A percentile compares a stretch with the other conserved stretches of the same genome.
Evolutionary conservation across 2,113 vertebrate species (phyloP).

Genomic region (Siphamia tubifer): DNA sequence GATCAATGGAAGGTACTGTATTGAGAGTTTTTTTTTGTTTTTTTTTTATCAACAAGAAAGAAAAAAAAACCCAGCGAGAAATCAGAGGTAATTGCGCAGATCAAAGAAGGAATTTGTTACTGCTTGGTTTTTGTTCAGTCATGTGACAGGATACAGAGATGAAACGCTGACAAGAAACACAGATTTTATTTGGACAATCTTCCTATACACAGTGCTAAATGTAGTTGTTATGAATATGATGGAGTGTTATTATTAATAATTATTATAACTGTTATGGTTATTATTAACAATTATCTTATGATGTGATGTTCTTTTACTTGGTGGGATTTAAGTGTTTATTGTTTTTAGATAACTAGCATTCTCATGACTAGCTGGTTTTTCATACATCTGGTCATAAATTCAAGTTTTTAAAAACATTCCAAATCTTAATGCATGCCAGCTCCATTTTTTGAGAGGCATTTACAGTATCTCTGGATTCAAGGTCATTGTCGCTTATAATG

Average conservation of each 20-base stretch:
- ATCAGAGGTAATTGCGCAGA: slow-evolving; percentile 10
- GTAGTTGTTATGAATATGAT: slow-evolving; percentile 85
- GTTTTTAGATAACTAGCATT: slow-evolving; percentile 81
- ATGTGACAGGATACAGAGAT: slow-evolving; percentile 32
- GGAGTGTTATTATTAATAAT: slow-evolving; percentile 84
- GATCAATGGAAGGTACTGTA: slow-evolving; percentile 38
- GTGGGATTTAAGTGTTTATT: slow-evolving; percentile 82
- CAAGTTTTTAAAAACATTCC: slow-evolving; percentile 53
- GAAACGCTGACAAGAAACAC: slow-evolving; percentile 56
- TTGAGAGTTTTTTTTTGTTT: slow-evolving; percentile 16
- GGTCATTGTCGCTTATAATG: slow-evolving; percentile 46
- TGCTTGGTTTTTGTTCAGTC: slow-evolving; percentile 49
- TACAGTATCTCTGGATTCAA: slow-evolving; percentile 62
- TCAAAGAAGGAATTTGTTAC: slow-evolving; percentile 9
- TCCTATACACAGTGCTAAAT: slow-evolving; percentile 83
- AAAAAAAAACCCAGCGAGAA: too few relatives aligned
- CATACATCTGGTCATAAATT: slow-evolving; percentile 68
- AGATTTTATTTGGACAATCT: slow-evolving; percentile 79
- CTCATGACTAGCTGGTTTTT: slow-evolving; percentile 73
- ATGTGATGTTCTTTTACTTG: slow-evolving; percentile 82
- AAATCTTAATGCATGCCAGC: slow-evolving; percentile 72
- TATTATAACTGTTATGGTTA: slow-evolving; percentile 84
- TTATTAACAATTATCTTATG: slow-evolving; percentile 83
- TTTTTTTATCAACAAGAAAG: background rate
- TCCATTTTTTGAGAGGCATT: slow-evolving; percentile 73